phyloP scores from a whole-genome alignment of 2,888 invertebrate species.

The Caenorhabditis doughertyi region DNA sequence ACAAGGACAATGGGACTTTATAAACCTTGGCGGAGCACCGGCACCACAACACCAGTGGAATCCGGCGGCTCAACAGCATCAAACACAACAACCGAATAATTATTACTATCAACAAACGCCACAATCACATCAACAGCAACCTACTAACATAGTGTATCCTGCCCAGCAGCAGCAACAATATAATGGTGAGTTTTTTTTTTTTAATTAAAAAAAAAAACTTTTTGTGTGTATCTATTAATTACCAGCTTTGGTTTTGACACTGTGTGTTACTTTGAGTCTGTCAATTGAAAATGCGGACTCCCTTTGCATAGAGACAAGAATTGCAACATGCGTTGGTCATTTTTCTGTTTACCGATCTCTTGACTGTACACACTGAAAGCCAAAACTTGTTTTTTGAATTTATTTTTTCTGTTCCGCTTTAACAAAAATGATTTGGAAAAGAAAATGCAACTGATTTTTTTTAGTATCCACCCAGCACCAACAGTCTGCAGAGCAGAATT shows the following conservation, averaged over 20 bases:
- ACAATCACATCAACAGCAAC: slow-evolving; percentile 21
- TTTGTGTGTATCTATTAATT: too few species aligned
- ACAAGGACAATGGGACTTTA: slow-evolving; percentile 69
- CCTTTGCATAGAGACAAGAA: too few species aligned
- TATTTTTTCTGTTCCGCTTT: too few species aligned
- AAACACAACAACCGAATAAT: slow-evolving; percentile 20
- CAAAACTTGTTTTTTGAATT: too few species aligned
- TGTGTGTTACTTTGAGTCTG: too few species aligned
- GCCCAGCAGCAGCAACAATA: slow-evolving; percentile 41
- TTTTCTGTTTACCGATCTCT: too few species aligned
- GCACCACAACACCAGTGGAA: slow-evolving; percentile 65
- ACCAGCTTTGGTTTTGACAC: too few species aligned
- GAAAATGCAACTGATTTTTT: neutral
- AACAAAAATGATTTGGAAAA: too few species aligned
- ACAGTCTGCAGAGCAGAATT: neutral
- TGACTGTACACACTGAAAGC: too few species aligned
- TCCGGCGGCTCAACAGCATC: slow-evolving; percentile 27
- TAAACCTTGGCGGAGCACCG: slow-evolving; percentile 66
- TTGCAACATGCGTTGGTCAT: too few species aligned
- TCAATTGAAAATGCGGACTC: too few species aligned
- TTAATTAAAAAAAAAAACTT: neutral
- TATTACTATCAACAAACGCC: neutral
- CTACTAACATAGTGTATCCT: slow-evolving; percentile 12
- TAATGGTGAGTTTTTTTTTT: slow-evolving; percentile 30
- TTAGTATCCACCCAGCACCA: slow-evolving; percentile 15